Conservation (phyloP, 2,113 vertebrate genomes). For the Struthidea cinerea region DNA sequence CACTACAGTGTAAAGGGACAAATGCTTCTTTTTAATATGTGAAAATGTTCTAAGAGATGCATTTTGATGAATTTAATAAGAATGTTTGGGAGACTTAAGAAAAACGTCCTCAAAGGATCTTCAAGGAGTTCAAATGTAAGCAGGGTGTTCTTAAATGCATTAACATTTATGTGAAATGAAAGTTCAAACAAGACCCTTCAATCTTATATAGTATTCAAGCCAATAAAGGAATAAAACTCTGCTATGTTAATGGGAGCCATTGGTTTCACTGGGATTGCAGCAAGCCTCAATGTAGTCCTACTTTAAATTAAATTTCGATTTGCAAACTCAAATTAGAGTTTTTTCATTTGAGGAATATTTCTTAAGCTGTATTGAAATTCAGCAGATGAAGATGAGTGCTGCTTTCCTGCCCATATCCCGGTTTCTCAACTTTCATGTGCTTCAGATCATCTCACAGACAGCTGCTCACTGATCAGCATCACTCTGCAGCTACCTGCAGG, state of each 20-base stretch:
- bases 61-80: not conserved
- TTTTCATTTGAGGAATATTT: not conserved
- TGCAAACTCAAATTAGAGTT: not conserved
- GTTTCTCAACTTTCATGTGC: not conserved
- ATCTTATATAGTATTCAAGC: not conserved
- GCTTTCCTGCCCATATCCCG: not conserved
- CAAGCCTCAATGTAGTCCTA: not conserved
- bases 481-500: not conserved
- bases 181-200: not conserved
- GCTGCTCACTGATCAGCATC: not conserved
- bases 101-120: not conserved
- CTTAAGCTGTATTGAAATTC: not conserved
- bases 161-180: not conserved
- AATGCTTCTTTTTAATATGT: not conserved
- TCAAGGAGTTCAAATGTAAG: not conserved
- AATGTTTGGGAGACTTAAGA: not conserved
- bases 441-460: not conserved
- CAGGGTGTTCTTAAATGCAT: not conserved
- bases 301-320: slow-evolving; percentile 3
- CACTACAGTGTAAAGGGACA: not conserved
- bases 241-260: not conserved
- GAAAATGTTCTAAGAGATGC: not conserved
- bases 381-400: not conserved
- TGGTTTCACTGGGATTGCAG: not conserved
- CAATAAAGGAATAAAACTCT: not conserved